phyloP scores from a whole-genome alignment of 1,140 invertebrate genomes.

The Danaus melanippus region DNA sequence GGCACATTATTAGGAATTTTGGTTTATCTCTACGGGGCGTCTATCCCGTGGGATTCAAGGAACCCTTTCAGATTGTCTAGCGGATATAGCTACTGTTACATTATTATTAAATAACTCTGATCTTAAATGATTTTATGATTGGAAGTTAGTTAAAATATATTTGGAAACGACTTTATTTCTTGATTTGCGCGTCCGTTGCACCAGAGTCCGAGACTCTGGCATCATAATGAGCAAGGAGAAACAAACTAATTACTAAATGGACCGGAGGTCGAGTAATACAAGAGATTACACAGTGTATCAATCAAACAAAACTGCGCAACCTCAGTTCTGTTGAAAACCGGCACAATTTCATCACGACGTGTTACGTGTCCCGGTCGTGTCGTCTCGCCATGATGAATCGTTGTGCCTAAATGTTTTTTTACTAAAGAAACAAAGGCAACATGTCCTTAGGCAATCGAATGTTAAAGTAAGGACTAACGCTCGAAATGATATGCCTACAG shows the following conservation, averaged over 20 bases:
- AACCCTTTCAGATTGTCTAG: constrained; percentile 50
- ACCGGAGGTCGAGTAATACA: constrained; percentile 46
- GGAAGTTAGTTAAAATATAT: too few relatives aligned
- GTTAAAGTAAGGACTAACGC: too few relatives aligned
- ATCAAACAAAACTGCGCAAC: constrained; percentile 62
- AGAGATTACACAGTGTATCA: constrained; percentile 65
- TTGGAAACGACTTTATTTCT: too few relatives aligned
- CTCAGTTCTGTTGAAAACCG: constrained; percentile 47
- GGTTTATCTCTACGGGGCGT: constrained; percentile 61
- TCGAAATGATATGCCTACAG: too few relatives aligned
- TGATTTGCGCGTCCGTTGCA: too few relatives aligned
- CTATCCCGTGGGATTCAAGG: constrained; percentile 55
- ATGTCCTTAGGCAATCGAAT: too few relatives aligned
- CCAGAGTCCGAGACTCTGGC: too few relatives aligned
- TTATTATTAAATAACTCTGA: background rate
- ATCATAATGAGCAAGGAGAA: constrained; percentile 3
- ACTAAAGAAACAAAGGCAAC: constrained; percentile 13
- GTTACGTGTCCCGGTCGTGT: constrained; percentile 46
- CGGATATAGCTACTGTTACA: constrained; percentile 23
- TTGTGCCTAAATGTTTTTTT: constrained; percentile 12
- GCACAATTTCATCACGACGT: constrained; percentile 55
- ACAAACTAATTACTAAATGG: constrained; percentile 32
- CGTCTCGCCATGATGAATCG: constrained; percentile 31
- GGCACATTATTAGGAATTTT: constrained; percentile 49
- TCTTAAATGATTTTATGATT: too few relatives aligned